A percentile compares a stretch with the other conserved stretches of the same genome.
Conservation (phyloP, 1,140 invertebrate species). For the Gryon sp. region DNA sequence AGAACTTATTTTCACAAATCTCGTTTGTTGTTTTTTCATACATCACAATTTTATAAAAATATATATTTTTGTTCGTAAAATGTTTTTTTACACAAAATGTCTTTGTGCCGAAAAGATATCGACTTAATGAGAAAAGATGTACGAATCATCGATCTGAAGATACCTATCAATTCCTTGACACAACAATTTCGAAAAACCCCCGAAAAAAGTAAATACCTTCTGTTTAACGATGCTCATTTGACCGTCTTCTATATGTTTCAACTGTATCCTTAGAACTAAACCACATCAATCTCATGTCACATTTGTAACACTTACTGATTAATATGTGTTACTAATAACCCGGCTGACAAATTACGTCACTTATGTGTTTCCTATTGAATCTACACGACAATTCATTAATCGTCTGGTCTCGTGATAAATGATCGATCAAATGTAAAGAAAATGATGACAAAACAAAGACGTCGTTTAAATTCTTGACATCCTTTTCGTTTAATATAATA, state of each 20-base stretch:
- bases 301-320: slow-evolving; percentile 28
- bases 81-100: too few species aligned
- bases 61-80: too few species aligned
- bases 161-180: slow-evolving; percentile 25
- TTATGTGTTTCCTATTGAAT: slow-evolving; percentile 27
- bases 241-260: neutral
- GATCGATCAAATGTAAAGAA: slow-evolving; percentile 12
- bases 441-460: neutral
- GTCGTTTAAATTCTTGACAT: too few species aligned
- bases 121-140: neutral
- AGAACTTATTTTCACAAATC: too few species aligned
- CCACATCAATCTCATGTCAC: slow-evolving; percentile 37
- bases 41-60: too few species aligned
- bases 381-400: slow-evolving; percentile 27
- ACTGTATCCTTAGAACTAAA: slow-evolving; percentile 9
- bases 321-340: slow-evolving; percentile 36
- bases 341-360: slow-evolving; percentile 44
- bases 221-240: neutral
- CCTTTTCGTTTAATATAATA: too few species aligned
- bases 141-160: neutral
- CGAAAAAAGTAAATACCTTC: slow-evolving; percentile 17
- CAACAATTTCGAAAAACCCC: slow-evolving; percentile 24
- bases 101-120: too few species aligned
- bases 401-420: slow-evolving; percentile 13
- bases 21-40: too few species aligned